phyloP scores from a whole-genome alignment of 2,797 vertebrate genomes.

The Nothura maculosa region DNA sequence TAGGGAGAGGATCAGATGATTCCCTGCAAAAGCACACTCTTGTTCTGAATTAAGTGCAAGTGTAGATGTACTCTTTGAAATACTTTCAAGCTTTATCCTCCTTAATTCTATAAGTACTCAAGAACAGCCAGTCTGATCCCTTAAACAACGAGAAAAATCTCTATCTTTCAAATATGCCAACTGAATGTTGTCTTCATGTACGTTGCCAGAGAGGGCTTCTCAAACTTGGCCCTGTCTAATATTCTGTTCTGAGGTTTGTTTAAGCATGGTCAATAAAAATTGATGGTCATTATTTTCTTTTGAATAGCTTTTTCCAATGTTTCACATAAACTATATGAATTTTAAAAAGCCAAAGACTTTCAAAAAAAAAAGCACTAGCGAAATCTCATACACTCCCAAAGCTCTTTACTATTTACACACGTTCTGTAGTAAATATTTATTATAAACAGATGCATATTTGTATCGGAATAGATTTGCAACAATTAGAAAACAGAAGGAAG shows the following conservation, averaged over 20 bases:
- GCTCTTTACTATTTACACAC: background rate
- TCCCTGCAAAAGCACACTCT: background rate
- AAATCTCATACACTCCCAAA: background rate
- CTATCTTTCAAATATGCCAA: background rate
- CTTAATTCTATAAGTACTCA: background rate
- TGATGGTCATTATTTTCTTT: background rate
- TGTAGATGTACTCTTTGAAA: background rate
- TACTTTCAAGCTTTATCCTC: background rate
- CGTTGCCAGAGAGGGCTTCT: background rate
- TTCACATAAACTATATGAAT: background rate
- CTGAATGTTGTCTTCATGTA: background rate
- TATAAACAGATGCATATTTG: rapidly evolving
- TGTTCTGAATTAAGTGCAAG: background rate
- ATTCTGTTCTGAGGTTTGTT: background rate
- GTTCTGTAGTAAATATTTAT: background rate
- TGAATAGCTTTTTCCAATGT: background rate
- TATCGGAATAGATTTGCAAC: background rate
- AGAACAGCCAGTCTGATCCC: background rate
- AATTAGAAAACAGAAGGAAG: background rate
- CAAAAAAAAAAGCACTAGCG: background rate
- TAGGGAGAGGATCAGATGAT: background rate
- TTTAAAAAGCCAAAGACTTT: background rate
- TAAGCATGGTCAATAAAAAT: background rate
- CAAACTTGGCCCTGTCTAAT: background rate
- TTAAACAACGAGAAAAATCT: background rate